These are phyloP conservation scores for Parnassius apollo DNA, from an alignment of 2,888 invertebrate genomes.

Conservation along the genomic window DNA sequence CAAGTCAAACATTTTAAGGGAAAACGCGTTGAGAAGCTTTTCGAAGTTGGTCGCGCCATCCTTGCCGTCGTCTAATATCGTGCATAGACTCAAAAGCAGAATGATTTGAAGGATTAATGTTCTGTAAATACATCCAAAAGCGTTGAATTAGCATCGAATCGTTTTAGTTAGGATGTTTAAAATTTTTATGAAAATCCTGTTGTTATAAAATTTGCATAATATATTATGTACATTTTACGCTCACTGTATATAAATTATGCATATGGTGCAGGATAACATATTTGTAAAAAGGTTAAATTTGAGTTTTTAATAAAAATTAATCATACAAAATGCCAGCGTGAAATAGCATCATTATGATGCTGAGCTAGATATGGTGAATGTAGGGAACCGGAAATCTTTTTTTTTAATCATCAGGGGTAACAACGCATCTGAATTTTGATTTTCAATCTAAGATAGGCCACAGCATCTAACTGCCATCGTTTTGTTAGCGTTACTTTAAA, in stretches of 20 bases:
- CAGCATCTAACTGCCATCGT: no score
- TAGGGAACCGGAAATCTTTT: no score
- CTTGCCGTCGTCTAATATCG: constrained; percentile 66
- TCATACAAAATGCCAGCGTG: no score
- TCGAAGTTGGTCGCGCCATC: constrained; percentile 72
- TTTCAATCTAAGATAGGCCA: no score
- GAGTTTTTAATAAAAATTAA: no score
- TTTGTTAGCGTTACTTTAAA: no score
- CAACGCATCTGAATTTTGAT: no score
- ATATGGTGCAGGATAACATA: constrained; percentile 9
- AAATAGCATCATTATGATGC: no score
- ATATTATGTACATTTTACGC: constrained; percentile 13
- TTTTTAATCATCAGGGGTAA: no score
- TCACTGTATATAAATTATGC: constrained; percentile 13
- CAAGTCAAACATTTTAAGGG: constrained; percentile 68
- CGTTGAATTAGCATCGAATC: constrained; percentile 5
- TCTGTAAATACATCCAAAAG: constrained; percentile 40
- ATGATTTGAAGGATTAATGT: constrained; percentile 69
- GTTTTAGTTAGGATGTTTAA: constrained; percentile 8
- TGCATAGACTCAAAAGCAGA: constrained; percentile 63
- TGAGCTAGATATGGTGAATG: no score
- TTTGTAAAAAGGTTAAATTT: constrained; percentile 1
- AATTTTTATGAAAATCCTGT: constrained; percentile 1
- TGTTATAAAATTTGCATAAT: constrained; percentile 23
- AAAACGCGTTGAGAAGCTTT: constrained; percentile 75